Base-by-base conservation (phyloP, 2,888 invertebrate genomes). In the Caenorhabditis wallacei region DNA sequence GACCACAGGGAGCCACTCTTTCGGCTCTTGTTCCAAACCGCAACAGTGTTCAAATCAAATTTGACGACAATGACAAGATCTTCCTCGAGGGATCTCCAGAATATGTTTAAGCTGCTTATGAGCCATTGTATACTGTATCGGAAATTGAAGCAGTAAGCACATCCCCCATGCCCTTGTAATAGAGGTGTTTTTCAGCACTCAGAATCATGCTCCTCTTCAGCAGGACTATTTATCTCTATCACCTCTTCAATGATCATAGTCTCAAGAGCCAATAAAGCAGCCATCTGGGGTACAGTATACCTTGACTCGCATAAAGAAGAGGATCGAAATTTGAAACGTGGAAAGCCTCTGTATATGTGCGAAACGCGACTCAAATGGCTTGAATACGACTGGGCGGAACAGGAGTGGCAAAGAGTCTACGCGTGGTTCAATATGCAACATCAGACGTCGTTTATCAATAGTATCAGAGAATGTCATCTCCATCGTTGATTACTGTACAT, bases 221-320 rank as follows among this genome's bases (percentile, higher is more conserved):
- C 56, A n/a, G 81, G 82, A 18, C 71, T 84, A 30, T 90, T 88
- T 69, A 69, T 90, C 40, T 85, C 88, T 10, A 57, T 90, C 40
- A 88, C 84, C 68, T 87, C 86, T 7, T 84, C 88, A 11, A 84
- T 90, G 69, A 80, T 90, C 37, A 82, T 89, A 8, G 63, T 90
- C 10, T 76, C 84, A n/a, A 80, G 84, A 16, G 82, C 80, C 20
- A 56, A 61, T 5, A 64, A 74, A 51, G 81, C 81, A 13, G 97
- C 97, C 91, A 94, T 97, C 30, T 99, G 98, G 98, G 98, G 98
- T 88, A 97, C 96, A 64, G 95, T 98, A 48, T 99, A 98, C 93
- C 94, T 99, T 69, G 99, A 99, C 93, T 96, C 96, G 92, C 97
- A 96, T 93, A 98, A 97, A 90, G 99, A 99, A 93, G 99, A 99